A percentile compares a stretch with the other conserved stretches of the same genome.
Conservation (phyloP, 2,113 vertebrate genomes). For the Gopherus evgoodei region DNA sequence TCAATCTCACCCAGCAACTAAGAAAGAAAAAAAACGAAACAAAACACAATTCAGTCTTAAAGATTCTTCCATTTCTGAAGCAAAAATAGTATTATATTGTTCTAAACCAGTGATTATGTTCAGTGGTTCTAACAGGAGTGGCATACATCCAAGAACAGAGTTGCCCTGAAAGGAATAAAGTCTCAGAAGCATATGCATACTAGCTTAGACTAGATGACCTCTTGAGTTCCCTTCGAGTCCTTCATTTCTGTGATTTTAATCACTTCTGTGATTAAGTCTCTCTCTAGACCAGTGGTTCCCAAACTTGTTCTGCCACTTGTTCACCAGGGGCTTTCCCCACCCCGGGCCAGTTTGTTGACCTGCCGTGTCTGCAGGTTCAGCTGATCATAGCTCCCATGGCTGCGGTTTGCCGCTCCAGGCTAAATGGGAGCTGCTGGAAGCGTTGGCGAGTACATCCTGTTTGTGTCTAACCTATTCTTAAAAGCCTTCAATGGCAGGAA, state of each 20-base stretch:
- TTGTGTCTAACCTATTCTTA: neutral
- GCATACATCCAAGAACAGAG: neutral
- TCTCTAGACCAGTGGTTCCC: neutral
- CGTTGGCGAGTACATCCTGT: neutral
- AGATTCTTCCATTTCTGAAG: neutral
- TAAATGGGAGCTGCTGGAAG: too few species aligned
- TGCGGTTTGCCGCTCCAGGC: too few species aligned
- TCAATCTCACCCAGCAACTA: constrained; percentile 95
- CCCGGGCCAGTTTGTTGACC: too few species aligned
- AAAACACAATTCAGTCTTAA: neutral
- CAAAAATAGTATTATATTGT: neutral
- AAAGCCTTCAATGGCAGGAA: neutral
- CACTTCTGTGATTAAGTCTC: neutral
- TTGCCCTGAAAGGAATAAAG: neutral
- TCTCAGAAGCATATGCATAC: neutral
- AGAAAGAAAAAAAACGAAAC: neutral
- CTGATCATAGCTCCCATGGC: too few species aligned
- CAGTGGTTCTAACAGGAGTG: neutral
- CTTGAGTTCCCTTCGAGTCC: neutral
- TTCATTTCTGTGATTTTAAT: neutral
- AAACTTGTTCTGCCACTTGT: too few species aligned
- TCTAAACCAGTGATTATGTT: neutral
- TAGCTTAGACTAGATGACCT: neutral
- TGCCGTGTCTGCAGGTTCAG: too few species aligned
- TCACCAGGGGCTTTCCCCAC: too few species aligned